Conservation (phyloP, 2,113 vertebrate genomes). For the Corythoichthys haematopterus region DNA sequence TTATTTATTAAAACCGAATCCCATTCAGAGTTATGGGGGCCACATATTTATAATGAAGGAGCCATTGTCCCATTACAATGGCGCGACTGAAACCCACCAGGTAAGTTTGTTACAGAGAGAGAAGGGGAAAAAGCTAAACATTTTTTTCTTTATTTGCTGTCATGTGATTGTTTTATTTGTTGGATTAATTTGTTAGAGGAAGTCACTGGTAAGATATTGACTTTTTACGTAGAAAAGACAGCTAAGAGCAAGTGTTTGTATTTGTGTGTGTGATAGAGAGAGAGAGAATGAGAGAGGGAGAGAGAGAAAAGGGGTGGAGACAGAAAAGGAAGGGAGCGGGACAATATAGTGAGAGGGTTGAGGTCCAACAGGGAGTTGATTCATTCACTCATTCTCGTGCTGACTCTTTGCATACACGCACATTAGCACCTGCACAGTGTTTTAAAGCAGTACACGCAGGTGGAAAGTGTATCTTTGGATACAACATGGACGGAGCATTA, state of each 20-base stretch:
- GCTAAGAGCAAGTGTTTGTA: conserved; percentile 31
- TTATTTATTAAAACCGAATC: conserved; percentile 42
- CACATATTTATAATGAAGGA: conserved; percentile 57
- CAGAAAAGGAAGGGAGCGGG: conserved; percentile 60
- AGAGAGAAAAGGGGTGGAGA: conserved; percentile 62
- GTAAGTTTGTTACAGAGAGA: conserved; percentile 46
- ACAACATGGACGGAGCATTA: conserved; percentile 52
- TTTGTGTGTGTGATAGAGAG: conserved; percentile 18
- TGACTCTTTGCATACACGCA: conserved; percentile 17
- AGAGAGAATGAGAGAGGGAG: conserved; percentile 40
- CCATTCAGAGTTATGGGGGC: conserved; percentile 45
- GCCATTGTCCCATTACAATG: conserved; percentile 28
- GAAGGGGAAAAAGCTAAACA: conserved; percentile 18
- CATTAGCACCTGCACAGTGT: conserved; percentile 18
- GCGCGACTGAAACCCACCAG: conserved; percentile 47
- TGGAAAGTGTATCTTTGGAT: conserved; percentile 3
- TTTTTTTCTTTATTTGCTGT: conserved; percentile 29
- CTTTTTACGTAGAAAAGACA: conserved; percentile 63
- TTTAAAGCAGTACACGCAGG: conserved; percentile 16
- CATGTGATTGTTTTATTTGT: not conserved
- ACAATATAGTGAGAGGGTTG: conserved; percentile 57
- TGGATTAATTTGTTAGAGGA: conserved; percentile 43
- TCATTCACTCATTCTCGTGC: conserved; percentile 43
- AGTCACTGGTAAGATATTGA: conserved; percentile 67
- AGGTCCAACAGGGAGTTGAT: conserved; percentile 51